Evolutionary conservation across 35 echinoderm and acorn worm species (phyloP).

Genomic region (Holothuria glaberrima): DNA sequence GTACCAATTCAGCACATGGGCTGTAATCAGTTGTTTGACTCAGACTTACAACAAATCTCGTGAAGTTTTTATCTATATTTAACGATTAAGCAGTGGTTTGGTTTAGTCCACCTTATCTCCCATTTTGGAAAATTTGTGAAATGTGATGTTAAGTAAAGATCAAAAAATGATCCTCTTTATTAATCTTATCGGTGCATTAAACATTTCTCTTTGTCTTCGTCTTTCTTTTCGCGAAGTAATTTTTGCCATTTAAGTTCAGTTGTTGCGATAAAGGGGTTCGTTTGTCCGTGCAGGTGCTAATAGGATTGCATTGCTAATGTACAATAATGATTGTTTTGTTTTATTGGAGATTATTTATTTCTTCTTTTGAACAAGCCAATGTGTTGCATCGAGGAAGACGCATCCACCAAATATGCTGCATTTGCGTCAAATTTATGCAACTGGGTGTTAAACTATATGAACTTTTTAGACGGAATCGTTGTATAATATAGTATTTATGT

Average conservation of each 20-base stretch:
- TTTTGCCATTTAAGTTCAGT: no score
- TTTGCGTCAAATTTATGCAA: conserved; percentile 45
- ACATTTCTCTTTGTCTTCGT: no score
- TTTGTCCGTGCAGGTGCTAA: conserved; percentile 7
- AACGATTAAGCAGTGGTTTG: no score
- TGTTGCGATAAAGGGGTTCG: no score
- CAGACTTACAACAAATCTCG: no score
- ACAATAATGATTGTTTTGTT: conserved; percentile 12
- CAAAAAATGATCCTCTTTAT: background rate
- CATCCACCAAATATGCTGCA: conserved; percentile 52
- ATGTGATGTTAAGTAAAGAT: background rate
- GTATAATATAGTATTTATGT: conserved; percentile 48
- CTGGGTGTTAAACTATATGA: conserved; percentile 8
- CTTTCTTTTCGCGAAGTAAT: no score
- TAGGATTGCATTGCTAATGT: background rate
- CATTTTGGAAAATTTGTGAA: no score
- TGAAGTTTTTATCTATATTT: no score
- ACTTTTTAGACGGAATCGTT: conserved; percentile 42
- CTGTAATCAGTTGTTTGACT: no score
- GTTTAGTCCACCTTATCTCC: no score
- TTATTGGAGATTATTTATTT: conserved; percentile 17
- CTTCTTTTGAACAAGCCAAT: background rate
- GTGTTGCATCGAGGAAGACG: conserved; percentile 6
- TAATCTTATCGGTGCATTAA: background rate
- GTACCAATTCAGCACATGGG: no score